Conservation (phyloP, 2,888 invertebrate genomes). For the Sarcophaga caerulescens region DNA sequence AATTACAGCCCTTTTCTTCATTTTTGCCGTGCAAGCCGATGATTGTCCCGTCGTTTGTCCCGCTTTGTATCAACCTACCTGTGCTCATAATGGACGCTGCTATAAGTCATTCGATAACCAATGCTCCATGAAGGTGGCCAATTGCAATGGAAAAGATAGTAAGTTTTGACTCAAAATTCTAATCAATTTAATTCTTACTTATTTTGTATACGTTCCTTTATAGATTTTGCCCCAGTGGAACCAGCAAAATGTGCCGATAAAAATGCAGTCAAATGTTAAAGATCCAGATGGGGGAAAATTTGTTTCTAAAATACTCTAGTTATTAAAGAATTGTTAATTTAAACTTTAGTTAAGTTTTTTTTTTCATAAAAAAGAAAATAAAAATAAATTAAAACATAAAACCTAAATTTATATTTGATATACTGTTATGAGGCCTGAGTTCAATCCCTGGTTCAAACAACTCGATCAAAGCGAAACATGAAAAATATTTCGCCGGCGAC, state of each 20-base stretch:
- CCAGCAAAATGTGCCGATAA: neutral
- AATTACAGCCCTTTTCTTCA: neutral
- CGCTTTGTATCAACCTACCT: constrained; percentile 27
- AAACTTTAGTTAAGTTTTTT: neutral
- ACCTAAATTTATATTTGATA: too few species aligned
- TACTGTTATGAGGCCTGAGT: too few species aligned
- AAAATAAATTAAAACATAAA: too few species aligned
- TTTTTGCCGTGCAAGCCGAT: constrained; percentile 17
- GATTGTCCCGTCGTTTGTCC: constrained; percentile 50
- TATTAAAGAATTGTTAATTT: neutral
- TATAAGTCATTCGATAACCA: constrained; percentile 42
- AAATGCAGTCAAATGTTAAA: neutral
- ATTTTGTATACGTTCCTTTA: neutral
- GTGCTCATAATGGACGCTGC: constrained; percentile 52
- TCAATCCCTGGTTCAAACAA: too few species aligned
- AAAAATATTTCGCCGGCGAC: too few species aligned
- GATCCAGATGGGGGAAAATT: neutral
- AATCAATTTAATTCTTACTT: neutral
- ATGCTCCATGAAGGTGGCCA: constrained; percentile 44
- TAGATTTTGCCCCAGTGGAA: neutral
- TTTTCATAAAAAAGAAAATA: too few species aligned
- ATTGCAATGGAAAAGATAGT: constrained; percentile 46
- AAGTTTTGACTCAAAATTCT: constrained; percentile 9
- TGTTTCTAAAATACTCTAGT: neutral
- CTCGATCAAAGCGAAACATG: too few species aligned